A percentile compares a stretch with the other conserved stretches of the same genome.
Conservation (phyloP, 1,140 invertebrate genomes). For the Pinna nobilis region DNA sequence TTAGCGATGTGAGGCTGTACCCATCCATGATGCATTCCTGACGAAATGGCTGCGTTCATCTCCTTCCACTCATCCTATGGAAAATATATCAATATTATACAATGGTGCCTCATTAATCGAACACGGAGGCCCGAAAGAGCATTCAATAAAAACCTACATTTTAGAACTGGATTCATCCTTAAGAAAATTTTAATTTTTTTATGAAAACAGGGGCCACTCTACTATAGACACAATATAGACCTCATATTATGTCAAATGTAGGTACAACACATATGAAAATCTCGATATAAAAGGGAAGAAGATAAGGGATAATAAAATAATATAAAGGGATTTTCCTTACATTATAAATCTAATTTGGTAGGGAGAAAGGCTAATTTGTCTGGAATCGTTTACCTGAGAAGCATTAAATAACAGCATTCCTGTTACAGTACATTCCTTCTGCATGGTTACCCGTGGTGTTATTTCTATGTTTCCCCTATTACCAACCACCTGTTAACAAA, state of each 20-base stretch:
- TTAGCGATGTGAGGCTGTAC: constrained; percentile 76
- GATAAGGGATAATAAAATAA: no score
- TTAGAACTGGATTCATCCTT: no score
- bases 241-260: no score
- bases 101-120: neutral
- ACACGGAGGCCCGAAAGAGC: neutral
- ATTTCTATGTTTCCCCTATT: constrained; percentile 76
- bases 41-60: constrained; percentile 67
- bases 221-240: no score
- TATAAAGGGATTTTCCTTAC: no score
- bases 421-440: constrained; percentile 75
- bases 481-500: constrained; percentile 76
- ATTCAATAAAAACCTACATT: neutral
- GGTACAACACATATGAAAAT: no score
- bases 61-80: constrained; percentile 75
- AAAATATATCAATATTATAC: constrained; percentile 17
- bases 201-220: no score
- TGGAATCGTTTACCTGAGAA: constrained; percentile 72
- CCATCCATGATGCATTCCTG: constrained; percentile 75
- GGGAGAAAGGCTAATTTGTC: no score
- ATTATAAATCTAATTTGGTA: no score
- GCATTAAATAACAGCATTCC: constrained; percentile 74
- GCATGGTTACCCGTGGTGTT: constrained; percentile 77
- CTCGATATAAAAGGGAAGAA: no score
- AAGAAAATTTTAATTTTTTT: no score